Evolutionary conservation across 2,113 vertebrate genomes (phyloP), one percentile per base, ranked within the genome.

Genomic region (Peromyscus maniculatus): DNA sequence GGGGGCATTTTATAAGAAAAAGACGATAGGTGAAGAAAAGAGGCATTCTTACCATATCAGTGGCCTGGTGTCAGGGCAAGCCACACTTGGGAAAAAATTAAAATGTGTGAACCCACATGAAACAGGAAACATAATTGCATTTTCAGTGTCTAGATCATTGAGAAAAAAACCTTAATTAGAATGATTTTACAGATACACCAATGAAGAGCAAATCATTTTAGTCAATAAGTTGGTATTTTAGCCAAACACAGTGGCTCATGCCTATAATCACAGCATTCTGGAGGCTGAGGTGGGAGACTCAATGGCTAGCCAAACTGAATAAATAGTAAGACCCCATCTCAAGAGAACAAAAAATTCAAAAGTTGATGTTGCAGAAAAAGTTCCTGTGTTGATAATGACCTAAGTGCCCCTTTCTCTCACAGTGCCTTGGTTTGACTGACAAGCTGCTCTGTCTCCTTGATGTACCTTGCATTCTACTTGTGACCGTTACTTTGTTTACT

Each of bases 371-470:
- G 64, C 17, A 69, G 43, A 22, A 86, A 64, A 52, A 24, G 84
- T 3, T 52, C 64, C 62, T 13, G 9, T 55, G 33, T 62, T 62
- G n/a, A 46, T 43, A 46, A 12, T 75, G 21, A 74, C 22, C 39
- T 75, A 10, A 46, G 59, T 24, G 72, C 36, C 49, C 22, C 72
- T 6, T 31, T 5, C 0, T 12, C 28, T 7, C 2, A 12, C 2
- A 7, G 7, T 5, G 7, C 21, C 62, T 46, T 21, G 17, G 7
- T 72, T 67, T 12, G 39, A 55, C 7, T 1, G 24, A 1, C 36
- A n/a, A 28, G 7, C 75, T 43, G 3, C 9, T 1, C 0, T 7
- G 17, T 69, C 19, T 0, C 57, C 31, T 12, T 33, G 46, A 2
- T 67, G 22, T 5, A 22, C 3, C 33, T 1, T 15, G 3, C 55